These are phyloP conservation scores for Drosophila takahashii DNA, from an alignment of 1,140 invertebrate genomes.

Conservation along the genomic window DNA sequence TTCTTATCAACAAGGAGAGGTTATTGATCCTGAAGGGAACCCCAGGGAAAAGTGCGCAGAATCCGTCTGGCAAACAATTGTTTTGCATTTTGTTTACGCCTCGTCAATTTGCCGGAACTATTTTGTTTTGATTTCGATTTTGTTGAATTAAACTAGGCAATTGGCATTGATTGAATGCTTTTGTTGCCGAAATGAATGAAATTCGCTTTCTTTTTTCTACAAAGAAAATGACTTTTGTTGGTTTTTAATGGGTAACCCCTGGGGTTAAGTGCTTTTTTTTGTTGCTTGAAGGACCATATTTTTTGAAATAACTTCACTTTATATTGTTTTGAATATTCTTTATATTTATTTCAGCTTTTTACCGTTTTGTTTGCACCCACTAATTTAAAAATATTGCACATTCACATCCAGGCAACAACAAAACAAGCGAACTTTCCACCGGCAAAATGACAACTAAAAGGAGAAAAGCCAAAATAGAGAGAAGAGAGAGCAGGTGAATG, in stretches of 20 bases:
- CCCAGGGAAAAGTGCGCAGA: slow-evolving; percentile 59
- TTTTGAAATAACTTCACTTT: not conserved
- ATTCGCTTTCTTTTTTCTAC: not conserved
- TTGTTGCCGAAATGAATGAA: slow-evolving; percentile 6
- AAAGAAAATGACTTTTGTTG: not conserved
- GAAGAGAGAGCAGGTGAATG: slow-evolving; percentile 16
- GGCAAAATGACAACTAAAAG: slow-evolving; percentile 69
- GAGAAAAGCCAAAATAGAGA: slow-evolving; percentile 25
- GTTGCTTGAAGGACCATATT: not conserved
- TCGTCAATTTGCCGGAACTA: slow-evolving; percentile 32
- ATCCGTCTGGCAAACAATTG: slow-evolving; percentile 53
- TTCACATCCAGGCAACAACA: slow-evolving; percentile 48
- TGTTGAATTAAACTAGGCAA: slow-evolving; percentile 30
- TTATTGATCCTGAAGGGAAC: slow-evolving; percentile 75
- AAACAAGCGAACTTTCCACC: slow-evolving; percentile 67
- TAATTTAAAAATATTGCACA: slow-evolving; percentile 19
- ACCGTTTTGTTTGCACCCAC: slow-evolving; percentile 28
- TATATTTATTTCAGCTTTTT: slow-evolving; percentile 13
- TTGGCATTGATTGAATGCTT: slow-evolving; percentile 26
- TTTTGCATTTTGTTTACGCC: slow-evolving; percentile 50
- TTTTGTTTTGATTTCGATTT: slow-evolving; percentile 37
- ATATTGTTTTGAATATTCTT: not conserved
- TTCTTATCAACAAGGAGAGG: slow-evolving; percentile 45
- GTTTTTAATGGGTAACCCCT: not conserved
- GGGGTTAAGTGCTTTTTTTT: slow-evolving; percentile 1